Evolutionary conservation across 2,888 invertebrate genomes (phyloP).

Genomic region (Ethmia dodecea): DNA sequence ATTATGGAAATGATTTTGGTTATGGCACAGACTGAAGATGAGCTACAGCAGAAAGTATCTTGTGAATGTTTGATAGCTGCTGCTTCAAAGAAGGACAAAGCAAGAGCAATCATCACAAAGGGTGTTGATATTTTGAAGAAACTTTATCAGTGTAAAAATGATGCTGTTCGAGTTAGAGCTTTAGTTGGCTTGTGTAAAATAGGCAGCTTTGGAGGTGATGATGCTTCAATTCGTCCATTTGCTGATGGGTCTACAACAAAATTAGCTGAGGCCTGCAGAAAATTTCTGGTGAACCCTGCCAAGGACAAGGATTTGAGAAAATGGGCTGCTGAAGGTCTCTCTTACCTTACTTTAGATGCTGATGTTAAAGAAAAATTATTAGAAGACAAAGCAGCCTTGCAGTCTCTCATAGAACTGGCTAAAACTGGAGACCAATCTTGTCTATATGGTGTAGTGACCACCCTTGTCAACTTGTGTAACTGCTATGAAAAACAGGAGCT

Average conservation of each 20-base stretch:
- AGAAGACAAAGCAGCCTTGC: conserved; percentile 89
- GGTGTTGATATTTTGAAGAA: conserved; percentile 96
- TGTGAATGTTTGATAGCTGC: conserved; percentile 98
- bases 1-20: conserved; percentile 97
- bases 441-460: conserved; percentile 94
- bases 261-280: conserved; percentile 94
- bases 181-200: conserved; percentile 97
- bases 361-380: conserved; percentile 98
- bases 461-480: conserved; percentile 97
- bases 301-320: conserved; percentile 93
- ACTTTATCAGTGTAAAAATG: conserved; percentile 93
- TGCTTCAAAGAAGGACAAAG: conserved; percentile 98
- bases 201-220: conserved; percentile 95
- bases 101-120: conserved; percentile 90
- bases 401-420: conserved; percentile 92
- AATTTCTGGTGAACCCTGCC: conserved; percentile 91
- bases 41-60: conserved; percentile 93
- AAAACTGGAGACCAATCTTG: conserved; percentile 92
- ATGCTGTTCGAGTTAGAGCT: conserved; percentile 92
- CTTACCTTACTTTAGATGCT: conserved; percentile 97
- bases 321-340: conserved; percentile 98
- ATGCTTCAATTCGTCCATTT: conserved; percentile 95
- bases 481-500: conserved; percentile 98
- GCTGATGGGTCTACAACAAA: conserved; percentile 96
- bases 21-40: conserved; percentile 96